Conservation (phyloP, 2,888 invertebrate species). For the Xylota sylvarum region DNA sequence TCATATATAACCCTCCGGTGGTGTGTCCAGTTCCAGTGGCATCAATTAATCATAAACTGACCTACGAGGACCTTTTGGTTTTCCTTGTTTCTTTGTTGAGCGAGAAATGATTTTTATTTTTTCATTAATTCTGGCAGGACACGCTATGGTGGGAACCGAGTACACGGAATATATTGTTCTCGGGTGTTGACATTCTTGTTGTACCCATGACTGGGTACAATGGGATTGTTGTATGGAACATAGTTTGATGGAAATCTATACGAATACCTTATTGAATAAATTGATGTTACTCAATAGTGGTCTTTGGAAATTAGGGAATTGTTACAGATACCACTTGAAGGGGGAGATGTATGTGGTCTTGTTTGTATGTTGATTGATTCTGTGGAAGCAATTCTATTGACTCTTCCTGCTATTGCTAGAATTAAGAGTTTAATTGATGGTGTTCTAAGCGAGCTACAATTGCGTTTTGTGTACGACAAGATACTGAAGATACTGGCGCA, state of each 20-base stretch:
- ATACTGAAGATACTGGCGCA: no score
- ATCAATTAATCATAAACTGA: slow-evolving; percentile 77
- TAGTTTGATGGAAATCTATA: slow-evolving; percentile 26
- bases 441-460: no score
- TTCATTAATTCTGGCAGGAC: slow-evolving; percentile 65
- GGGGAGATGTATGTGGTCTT: no score
- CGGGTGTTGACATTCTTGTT: slow-evolving; percentile 75
- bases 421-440: no score
- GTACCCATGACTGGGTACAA: slow-evolving; percentile 24
- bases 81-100: slow-evolving; percentile 61
- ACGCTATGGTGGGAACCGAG: slow-evolving; percentile 69
- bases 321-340: not conserved
- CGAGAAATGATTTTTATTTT: slow-evolving; percentile 57
- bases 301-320: slow-evolving; percentile 25
- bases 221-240: slow-evolving; percentile 9
- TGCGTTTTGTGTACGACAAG: no score
- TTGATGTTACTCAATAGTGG: slow-evolving; percentile 59
- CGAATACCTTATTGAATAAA: slow-evolving; percentile 53
- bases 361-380: no score
- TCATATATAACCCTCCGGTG: slow-evolving; percentile 15
- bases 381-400: no score
- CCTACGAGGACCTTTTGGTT: slow-evolving; percentile 73
- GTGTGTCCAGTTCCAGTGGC: slow-evolving; percentile 59
- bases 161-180: slow-evolving; percentile 63
- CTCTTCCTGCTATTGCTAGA: no score